Evolutionary conservation across 1,140 invertebrate genomes (phyloP).

Genomic region (Ceratitis capitata): DNA sequence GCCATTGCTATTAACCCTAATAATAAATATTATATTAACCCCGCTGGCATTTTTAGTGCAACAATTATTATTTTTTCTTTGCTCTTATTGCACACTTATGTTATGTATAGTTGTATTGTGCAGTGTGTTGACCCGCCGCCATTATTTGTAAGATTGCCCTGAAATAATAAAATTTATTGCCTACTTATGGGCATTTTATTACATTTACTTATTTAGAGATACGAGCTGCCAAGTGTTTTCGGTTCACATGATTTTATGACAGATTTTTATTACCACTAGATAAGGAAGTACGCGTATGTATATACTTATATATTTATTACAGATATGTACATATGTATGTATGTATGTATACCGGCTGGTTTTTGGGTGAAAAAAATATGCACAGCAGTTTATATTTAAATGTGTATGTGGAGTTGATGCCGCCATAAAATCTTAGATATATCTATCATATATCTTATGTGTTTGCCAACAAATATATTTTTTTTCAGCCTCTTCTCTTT

Average conservation of each 20-base stretch:
- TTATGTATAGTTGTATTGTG: not conserved
- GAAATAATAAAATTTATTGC: slow-evolving; percentile 32
- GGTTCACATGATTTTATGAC: slow-evolving; percentile 27
- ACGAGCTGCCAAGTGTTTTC: slow-evolving; percentile 30
- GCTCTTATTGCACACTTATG: not conserved
- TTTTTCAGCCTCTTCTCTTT: not conserved
- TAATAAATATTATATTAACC: slow-evolving; percentile 17
- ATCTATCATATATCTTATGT: not conserved
- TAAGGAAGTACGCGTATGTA: slow-evolving; percentile 1
- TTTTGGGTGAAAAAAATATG: not conserved
- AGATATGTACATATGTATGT: not conserved
- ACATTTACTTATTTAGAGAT: slow-evolving; percentile 13
- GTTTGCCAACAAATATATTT: not conserved
- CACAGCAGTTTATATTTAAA: not conserved
- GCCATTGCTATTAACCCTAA: not conserved
- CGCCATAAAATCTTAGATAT: not conserved
- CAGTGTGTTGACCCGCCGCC: slow-evolving; percentile 8
- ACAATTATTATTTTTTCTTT: not conserved
- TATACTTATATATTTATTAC: not conserved
- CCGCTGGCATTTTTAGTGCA: not conserved
- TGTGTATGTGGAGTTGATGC: not conserved
- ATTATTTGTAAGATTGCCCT: not conserved
- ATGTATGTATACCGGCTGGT: not conserved
- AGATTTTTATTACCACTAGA: slow-evolving; percentile 26
- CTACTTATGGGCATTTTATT: slow-evolving; percentile 35